Percentiles rank a stretch among this genome's conserved stretches.
phyloP scores from a whole-genome alignment of 2,888 invertebrate genomes.

The Agrochola lychnidis region DNA sequence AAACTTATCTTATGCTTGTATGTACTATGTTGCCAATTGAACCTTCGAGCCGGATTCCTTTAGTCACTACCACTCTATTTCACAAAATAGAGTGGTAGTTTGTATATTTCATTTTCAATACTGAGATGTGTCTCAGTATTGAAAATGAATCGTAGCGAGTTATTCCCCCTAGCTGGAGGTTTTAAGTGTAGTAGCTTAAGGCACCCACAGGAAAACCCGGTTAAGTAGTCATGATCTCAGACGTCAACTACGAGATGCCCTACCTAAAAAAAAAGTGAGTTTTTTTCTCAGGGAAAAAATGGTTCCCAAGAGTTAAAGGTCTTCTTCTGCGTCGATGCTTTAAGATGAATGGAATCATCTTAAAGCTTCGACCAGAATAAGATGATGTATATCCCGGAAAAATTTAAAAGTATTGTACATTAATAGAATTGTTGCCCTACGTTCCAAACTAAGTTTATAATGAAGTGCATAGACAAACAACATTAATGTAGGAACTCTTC shows the following conservation, averaged over 20 bases:
- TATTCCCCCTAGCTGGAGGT: no score
- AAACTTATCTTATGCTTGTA: background rate
- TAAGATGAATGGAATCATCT: no score
- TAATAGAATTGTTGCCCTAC: background rate
- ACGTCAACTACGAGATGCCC: no score
- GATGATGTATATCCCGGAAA: background rate
- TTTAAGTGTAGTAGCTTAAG: no score
- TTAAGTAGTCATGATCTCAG: no score
- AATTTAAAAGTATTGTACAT: background rate
- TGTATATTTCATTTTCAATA: no score
- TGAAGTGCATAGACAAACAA: conserved; percentile 19
- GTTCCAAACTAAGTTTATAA: background rate
- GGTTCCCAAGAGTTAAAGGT: background rate
- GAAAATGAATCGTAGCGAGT: background rate
- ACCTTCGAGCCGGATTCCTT: background rate
- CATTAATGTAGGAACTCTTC: conserved; percentile 15
- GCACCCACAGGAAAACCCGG: no score
- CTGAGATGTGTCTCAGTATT: background rate
- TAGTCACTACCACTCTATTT: background rate
- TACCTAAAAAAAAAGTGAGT: no score
- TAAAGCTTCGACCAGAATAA: no score
- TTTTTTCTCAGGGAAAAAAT: background rate
- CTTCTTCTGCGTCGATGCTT: no score
- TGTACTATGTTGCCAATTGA: background rate
- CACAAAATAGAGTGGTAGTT: no score